phyloP scores from a whole-genome alignment of 2,888 invertebrate species.

The Caenorhabditis uteleia region DNA sequence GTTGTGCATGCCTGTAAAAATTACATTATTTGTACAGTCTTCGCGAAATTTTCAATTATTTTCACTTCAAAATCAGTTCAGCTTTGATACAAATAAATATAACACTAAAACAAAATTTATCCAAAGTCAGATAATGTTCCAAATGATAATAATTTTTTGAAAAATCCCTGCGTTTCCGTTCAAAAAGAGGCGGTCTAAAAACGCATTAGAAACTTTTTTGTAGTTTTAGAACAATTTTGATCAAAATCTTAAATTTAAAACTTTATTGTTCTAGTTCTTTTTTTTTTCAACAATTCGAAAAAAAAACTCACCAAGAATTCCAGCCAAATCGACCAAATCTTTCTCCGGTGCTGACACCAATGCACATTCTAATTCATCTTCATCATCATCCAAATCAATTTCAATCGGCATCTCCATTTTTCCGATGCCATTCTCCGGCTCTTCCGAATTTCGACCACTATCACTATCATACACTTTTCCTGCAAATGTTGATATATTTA shows the following conservation, averaged over 20 bases:
- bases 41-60: constrained; percentile 53
- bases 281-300: not conserved
- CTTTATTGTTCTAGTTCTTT: too few species aligned
- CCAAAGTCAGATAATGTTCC: too few species aligned
- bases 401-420: constrained; percentile 68
- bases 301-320: constrained; percentile 74
- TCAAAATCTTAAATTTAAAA: not conserved
- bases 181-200: not conserved
- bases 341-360: constrained; percentile 86
- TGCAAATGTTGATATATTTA: constrained; percentile 5
- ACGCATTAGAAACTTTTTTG: too few species aligned
- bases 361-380: constrained; percentile 81
- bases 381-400: constrained; percentile 65
- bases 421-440: constrained; percentile 20
- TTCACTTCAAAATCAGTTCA: too few species aligned
- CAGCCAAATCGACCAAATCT: constrained; percentile 96
- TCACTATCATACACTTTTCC: constrained; percentile 50
- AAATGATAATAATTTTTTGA: too few species aligned
- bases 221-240: too few species aligned
- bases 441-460: constrained; percentile 42
- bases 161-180: too few species aligned
- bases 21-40: not conserved
- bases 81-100: not conserved
- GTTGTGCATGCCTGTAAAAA: constrained; percentile 92
- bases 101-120: too few species aligned